Evolutionary conservation across 2,113 vertebrate species (phyloP).

Genomic region (Propithecus coquereli): DNA sequence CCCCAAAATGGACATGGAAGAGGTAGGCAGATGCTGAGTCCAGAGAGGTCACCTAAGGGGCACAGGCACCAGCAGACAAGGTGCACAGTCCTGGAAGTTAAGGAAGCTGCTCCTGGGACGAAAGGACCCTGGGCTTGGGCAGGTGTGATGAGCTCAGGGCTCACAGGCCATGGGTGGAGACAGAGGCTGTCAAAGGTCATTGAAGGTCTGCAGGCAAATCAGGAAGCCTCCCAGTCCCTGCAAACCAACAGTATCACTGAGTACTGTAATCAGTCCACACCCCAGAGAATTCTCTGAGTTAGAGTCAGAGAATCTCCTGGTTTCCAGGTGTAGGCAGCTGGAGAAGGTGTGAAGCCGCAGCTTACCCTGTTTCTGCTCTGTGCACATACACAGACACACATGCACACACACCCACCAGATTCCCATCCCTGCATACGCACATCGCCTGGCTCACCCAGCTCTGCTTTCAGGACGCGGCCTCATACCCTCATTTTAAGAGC

Average conservation of each 20-base stretch:
- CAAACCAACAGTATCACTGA: background rate
- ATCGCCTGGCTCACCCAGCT: too few relatives aligned
- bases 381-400: too few relatives aligned
- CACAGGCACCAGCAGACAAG: background rate
- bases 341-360: background rate
- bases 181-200: background rate
- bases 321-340: background rate
- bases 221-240: fast-evolving
- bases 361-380: background rate
- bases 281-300: background rate
- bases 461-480: background rate
- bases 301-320: background rate
- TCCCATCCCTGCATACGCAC: too few relatives aligned
- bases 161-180: background rate
- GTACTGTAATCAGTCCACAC: fast-evolving
- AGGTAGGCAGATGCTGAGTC: background rate
- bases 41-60: background rate
- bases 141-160: fast-evolving
- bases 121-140: fast-evolving
- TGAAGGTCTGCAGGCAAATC: background rate
- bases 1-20: background rate
- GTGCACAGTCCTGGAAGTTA: too few relatives aligned
- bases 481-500: background rate
- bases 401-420: background rate
- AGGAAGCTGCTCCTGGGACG: too few relatives aligned